Percentiles rank a stretch among this genome's conserved stretches.
phyloP scores from a whole-genome alignment of 2,113 vertebrate genomes.

The Carassius gibelio region DNA sequence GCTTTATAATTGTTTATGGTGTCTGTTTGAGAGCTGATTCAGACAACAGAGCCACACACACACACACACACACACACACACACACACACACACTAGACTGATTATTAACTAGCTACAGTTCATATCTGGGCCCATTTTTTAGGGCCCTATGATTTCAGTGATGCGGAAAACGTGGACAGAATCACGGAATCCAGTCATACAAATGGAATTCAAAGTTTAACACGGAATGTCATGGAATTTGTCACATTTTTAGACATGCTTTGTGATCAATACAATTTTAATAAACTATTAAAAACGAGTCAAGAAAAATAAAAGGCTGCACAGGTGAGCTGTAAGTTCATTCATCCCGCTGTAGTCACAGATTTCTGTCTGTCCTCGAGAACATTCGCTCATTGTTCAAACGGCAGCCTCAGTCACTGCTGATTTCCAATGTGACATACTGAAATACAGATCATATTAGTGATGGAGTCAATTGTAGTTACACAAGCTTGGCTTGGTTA shows the following conservation, averaged over 20 bases:
- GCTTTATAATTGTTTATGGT: slow-evolving; percentile 11
- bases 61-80: not conserved
- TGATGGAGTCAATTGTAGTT: not conserved
- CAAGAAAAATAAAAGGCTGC: too few species aligned
- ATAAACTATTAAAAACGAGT: too few species aligned
- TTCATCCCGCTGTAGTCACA: slow-evolving; percentile 27
- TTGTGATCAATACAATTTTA: too few species aligned
- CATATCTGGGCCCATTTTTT: slow-evolving; percentile 39
- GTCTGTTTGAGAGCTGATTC: slow-evolving; percentile 15
- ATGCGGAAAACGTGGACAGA: too few species aligned
- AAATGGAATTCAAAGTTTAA: too few species aligned
- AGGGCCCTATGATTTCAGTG: too few species aligned
- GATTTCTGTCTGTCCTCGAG: slow-evolving; percentile 6
- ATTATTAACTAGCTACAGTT: slow-evolving; percentile 3
- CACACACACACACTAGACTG: not conserved
- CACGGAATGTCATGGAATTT: too few species aligned
- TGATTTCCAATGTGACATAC: not conserved
- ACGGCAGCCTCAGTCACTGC: not conserved
- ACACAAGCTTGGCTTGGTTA: not conserved
- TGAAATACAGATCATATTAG: not conserved
- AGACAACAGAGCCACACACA: slow-evolving; percentile 29
- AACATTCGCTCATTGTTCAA: not conserved
- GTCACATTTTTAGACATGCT: too few species aligned
- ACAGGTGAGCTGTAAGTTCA: slow-evolving; percentile 3
- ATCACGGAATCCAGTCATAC: too few species aligned